Evolutionary conservation across 35 echinoderm and acorn worm genomes (phyloP), one percentile per base, ranked within the genome.

Genomic region (Heliocidaris erythrogramma): DNA sequence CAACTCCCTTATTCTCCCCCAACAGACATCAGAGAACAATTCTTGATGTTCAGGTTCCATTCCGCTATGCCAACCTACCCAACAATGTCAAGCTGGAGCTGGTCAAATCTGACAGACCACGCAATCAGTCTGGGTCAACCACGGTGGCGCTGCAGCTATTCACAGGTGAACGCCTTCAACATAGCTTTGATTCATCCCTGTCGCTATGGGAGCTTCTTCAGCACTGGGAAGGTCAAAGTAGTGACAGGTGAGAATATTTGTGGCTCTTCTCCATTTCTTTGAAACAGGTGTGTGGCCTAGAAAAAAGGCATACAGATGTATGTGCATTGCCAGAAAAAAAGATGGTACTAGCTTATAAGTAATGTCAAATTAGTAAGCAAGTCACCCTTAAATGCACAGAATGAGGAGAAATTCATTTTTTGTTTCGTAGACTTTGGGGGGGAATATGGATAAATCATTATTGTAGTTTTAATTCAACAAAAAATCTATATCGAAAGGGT

Each of bases 71-170:
- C 78, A 99, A 97, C 56, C 48, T 99, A 11, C 96, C 95, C 85
- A 99, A 99, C 96, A 96, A 97, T 92, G 97, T 95, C 86, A 99
- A 99, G 65, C 60, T 99, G 29, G 98, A 99, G 93, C 95, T 99
- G 60, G 96, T 99, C 65, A 99, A 97, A 85, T 52, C 94, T 0
- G 94, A 85, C 60, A 84, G 17, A 21, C 93, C 96, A 0, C 95
- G 98, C 31, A 95, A 32, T 59, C 96, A 96, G 30, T 96, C 97
- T 31, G 59, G 47, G 12, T 85, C 94, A 0, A 88, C 94, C n/a
- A n/a, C 42, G 48, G 94, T 99, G 35, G 98, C 98, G 5, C 86
- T 99, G 49, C 98, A 99, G 85, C 60, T 97, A 3, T 88, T 92
- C 48, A 95, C 96, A 12, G 97, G 97, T 14, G 94, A 99, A 88